Base-by-base conservation (phyloP, 2,888 invertebrate genomes). In the Lasioglossum figueresi region DNA sequence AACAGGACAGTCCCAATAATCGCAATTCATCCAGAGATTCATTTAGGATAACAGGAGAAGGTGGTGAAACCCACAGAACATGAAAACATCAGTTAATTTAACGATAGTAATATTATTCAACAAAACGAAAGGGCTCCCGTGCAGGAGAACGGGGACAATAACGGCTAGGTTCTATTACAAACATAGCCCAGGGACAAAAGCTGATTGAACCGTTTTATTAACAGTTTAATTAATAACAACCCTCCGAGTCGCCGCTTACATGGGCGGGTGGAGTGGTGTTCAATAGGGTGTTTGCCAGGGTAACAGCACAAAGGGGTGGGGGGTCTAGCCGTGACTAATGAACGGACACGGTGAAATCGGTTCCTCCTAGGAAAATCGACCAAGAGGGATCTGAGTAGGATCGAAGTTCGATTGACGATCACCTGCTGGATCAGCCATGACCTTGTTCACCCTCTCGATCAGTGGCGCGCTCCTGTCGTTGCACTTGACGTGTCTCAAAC, bases 401-500 rank as follows among this genome's bases (percentile, higher is more conserved):
- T 88, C 83, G 82, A 83, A 86, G 88, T 84, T 76, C 37, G 74
- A 83, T 86, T 81, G 86, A 85, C 82, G 88, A 84, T 90, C 92
- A 94, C 95, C 95, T 93, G 92, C 93, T 70, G 94, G 86, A 90
- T 94, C 95, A 75, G 92, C 94, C 19, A 92, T 92, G 80, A 95
- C 95, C 91, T 93, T 95, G 90, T 94, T 92, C 81, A 95, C 95
- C 83, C 94, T 93, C 87, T 95, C 95, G 83, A 95, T 95, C 84
- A 95, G 88, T 77, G 95, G 95, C 48, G 95, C 94, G 82, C 95
- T 95, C 95, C 98, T 96, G 94, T 98, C 98, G 95, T 98, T 98
- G 95, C 98, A 98, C 91, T 97, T 96, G 74, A 98, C 98, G 93
- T 98, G 97, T 92, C 97, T 97, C 88, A 98, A 95, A 93, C 97